Conservation (phyloP, 2,888 invertebrate genomes). For the Lochmaea crataegi region DNA sequence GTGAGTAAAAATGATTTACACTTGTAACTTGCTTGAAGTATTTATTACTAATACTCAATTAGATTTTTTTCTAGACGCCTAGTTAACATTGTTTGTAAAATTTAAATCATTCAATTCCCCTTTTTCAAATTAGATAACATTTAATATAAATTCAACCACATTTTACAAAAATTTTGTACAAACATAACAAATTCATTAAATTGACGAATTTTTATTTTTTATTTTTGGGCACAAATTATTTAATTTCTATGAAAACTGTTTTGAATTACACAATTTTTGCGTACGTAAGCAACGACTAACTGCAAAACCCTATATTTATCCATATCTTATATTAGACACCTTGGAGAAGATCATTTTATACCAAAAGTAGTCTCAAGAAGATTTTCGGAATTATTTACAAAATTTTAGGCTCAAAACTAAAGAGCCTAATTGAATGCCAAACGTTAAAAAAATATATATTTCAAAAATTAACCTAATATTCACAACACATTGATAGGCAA, state of each 20-base stretch:
- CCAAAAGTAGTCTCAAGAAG: too few species aligned
- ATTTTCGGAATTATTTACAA: too few species aligned
- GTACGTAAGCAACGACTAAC: neutral
- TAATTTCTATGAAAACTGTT: conserved; percentile 7
- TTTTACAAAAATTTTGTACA: conserved; percentile 33
- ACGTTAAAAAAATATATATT: too few species aligned
- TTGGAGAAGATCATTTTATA: too few species aligned
- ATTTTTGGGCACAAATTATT: conserved; percentile 20
- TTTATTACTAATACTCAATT: conserved; percentile 44
- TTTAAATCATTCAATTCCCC: conserved; percentile 23
- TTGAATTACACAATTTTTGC: conserved; percentile 16
- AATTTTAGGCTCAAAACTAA: too few species aligned
- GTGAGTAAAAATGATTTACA: conserved; percentile 54
- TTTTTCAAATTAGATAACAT: conserved; percentile 35
- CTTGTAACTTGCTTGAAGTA: conserved; percentile 46
- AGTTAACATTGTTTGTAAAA: conserved; percentile 33
- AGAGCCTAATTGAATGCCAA: too few species aligned
- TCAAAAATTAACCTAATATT: too few species aligned
- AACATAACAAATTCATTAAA: conserved; percentile 30
- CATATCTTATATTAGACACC: too few species aligned
- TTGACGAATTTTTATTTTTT: conserved; percentile 23
- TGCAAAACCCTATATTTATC: neutral
- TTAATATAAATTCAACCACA: conserved; percentile 33
- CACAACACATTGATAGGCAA: too few species aligned
- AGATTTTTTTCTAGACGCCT: conserved; percentile 44